Conservation (phyloP, 2,888 invertebrate genomes). For the Xylocampa areola region DNA sequence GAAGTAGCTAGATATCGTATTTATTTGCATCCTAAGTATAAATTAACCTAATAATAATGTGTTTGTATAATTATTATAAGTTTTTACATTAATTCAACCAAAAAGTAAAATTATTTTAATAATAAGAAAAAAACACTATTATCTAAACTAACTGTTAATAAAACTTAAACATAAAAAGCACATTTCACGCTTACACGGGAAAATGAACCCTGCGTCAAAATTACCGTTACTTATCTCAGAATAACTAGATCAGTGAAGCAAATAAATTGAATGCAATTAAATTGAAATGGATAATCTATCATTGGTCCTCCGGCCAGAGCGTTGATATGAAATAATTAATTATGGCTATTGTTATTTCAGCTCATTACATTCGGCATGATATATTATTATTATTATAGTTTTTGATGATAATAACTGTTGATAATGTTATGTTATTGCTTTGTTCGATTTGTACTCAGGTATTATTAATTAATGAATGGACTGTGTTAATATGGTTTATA, state of each 20-base stretch:
- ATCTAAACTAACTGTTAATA: no score
- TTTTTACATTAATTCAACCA: no score
- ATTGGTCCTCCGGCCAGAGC: conserved; percentile 2
- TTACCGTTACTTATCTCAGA: neutral
- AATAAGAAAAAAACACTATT: no score
- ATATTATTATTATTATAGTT: conserved; percentile 4
- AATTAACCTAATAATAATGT: no score
- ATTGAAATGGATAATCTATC: conserved; percentile 13
- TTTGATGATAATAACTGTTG: neutral
- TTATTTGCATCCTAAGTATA: no score
- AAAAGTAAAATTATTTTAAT: no score
- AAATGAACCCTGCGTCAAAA: no score
- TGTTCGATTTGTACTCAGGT: conserved; percentile 6
- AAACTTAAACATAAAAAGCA: no score
- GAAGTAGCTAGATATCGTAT: no score
- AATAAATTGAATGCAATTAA: conserved; percentile 1
- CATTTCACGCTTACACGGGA: no score
- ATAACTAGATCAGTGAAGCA: neutral
- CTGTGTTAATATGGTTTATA: conserved; percentile 1
- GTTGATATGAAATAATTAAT: conserved; percentile 25
- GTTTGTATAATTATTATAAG: no score
- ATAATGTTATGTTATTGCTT: conserved; percentile 1
- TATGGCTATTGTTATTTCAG: neutral
- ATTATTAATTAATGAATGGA: conserved; percentile 6
- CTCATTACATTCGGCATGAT: conserved; percentile 13